phyloP scores from a whole-genome alignment of 2,888 invertebrate genomes.

The Xiphydria camelus region DNA sequence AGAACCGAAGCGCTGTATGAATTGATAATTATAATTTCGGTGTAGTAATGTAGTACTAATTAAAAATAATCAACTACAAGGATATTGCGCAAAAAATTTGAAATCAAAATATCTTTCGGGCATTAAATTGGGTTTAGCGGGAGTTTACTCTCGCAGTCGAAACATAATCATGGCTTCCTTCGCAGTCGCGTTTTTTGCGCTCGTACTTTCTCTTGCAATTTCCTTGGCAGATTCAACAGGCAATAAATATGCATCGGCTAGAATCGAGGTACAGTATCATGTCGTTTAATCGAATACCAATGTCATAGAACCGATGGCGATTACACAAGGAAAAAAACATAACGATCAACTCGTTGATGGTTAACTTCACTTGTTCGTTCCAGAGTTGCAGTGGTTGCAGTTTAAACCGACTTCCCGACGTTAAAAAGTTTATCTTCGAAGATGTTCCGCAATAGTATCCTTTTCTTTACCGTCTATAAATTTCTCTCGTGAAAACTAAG shows the following conservation, averaged over 20 bases:
- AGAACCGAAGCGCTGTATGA: too few relatives aligned
- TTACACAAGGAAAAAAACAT: too few relatives aligned
- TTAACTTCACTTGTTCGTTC: too few relatives aligned
- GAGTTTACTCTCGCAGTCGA: neutral
- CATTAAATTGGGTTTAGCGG: too few relatives aligned
- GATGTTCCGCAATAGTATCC: conserved; percentile 69
- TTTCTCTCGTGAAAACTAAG: neutral
- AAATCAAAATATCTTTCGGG: too few relatives aligned
- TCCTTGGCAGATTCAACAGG: conserved; percentile 17
- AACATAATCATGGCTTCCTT: conserved; percentile 31
- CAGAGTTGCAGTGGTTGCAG: conserved; percentile 74
- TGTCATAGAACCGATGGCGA: too few relatives aligned
- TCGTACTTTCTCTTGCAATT: conserved; percentile 17
- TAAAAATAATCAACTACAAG: too few relatives aligned
- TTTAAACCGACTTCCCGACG: conserved; percentile 68
- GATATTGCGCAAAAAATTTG: too few relatives aligned
- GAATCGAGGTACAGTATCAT: conserved; percentile 31
- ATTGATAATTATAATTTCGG: too few relatives aligned
- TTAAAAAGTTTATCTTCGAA: conserved; percentile 69
- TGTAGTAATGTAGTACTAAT: too few relatives aligned
- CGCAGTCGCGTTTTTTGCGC: conserved; percentile 16
- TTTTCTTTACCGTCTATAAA: conserved; percentile 33
- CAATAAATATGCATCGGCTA: conserved; percentile 31
- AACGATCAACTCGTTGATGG: too few relatives aligned
- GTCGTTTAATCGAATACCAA: too few relatives aligned